phyloP scores from a whole-genome alignment of 92 coral and sea anemone genomes.

The Bergia sp. region DNA sequence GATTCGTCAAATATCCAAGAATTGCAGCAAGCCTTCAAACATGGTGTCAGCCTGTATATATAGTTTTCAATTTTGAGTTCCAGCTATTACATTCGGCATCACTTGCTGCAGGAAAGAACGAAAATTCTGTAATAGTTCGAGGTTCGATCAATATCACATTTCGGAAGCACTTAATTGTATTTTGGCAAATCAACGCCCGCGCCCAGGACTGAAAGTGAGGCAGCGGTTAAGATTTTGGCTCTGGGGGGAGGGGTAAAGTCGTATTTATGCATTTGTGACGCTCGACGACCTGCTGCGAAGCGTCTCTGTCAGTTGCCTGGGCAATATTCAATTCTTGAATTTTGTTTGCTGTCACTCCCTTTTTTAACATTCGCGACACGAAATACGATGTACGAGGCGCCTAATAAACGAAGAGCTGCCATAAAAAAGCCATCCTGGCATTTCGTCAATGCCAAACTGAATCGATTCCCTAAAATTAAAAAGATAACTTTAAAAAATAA shows the following conservation, averaged over 20 bases:
- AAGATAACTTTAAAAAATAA: too few relatives aligned
- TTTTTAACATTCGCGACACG: too few relatives aligned
- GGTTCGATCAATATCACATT: conserved; percentile 33
- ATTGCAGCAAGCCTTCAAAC: not conserved
- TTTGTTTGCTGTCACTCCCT: not conserved
- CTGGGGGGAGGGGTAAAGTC: not conserved
- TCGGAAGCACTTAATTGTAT: conserved; percentile 26
- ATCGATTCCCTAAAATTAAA: too few relatives aligned
- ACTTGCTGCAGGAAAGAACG: conserved; percentile 1
- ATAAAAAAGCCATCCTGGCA: too few relatives aligned
- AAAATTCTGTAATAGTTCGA: conserved; percentile 23
- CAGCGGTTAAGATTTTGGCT: not conserved
- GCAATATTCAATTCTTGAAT: not conserved
- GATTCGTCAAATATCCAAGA: conserved; percentile 13
- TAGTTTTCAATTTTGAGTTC: not conserved
- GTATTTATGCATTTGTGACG: not conserved
- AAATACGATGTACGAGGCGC: too few relatives aligned
- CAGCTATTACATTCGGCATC: not conserved
- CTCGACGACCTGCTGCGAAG: not conserved
- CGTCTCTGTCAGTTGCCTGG: not conserved
- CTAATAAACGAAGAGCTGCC: too few relatives aligned
- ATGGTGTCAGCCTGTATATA: not conserved
- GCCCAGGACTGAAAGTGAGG: conserved; percentile 37
- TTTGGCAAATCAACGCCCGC: conserved; percentile 53
- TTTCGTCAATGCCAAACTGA: too few relatives aligned